Evolutionary conservation across 2,888 invertebrate genomes (phyloP), one percentile per base, ranked within the genome.

Genomic region (Carpatolechia fugitivella): DNA sequence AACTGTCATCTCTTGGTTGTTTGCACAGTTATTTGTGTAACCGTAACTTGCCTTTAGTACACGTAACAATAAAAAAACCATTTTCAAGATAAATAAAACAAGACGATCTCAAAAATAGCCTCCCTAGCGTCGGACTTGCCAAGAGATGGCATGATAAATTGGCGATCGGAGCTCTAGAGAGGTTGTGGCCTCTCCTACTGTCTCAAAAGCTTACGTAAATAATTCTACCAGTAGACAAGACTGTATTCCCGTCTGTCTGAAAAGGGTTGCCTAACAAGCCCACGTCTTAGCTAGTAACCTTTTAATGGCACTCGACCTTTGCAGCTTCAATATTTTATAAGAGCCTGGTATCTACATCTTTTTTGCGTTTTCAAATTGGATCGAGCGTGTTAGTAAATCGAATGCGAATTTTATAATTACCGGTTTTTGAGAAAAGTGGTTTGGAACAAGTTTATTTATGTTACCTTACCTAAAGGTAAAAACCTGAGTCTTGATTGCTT

Each of bases 121-220:
- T 60, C 61, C 62, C 55, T 16, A 53, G 56, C 56, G 59, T 55
- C 64, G 56, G 57, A 61, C 64, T 66, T 66, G 44, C 58, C 55
- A 63, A 60, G 64, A 71, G 70, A 74, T 66, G 70, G 69, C 70
- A 73, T 73, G 76, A 80, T 78, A 81, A 78, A 79, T 80, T 78
- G 75, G 66, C 71, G 67, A 75, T 76, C 69, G 69, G 64, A 58
- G 62, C 68, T 66, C 67, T 65, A 57, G 63, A 70, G 69, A 69
- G 66, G 68, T 66, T 75, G 74, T 70, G 69, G 73, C 73, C 76
- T 72, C 74, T 73, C 64, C 66, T 62, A 71, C 72, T 70, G 81
- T 80, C 78, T 80, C 78, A 72, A 79, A 76, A 77, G 74, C 73
- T 78, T 77, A 70, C 70, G 74, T 70, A 76, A 81, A 80, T 79